phyloP scores from a whole-genome alignment of 1,140 invertebrate genomes.

The Drosophila truncata region DNA sequence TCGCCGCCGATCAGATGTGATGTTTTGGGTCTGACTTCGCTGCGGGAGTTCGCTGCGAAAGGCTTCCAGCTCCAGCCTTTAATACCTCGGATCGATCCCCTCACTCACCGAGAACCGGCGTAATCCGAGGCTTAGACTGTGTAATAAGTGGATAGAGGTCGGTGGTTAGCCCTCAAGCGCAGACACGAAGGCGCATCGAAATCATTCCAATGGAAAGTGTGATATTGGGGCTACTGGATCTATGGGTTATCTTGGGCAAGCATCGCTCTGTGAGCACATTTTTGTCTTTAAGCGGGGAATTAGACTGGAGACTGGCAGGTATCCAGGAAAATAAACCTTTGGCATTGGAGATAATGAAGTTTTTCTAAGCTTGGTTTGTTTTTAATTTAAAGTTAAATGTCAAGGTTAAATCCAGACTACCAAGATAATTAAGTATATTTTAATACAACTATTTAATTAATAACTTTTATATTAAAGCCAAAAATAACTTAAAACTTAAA shows the following conservation, averaged over 20 bases:
- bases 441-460: not conserved
- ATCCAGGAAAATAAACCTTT: too few species aligned
- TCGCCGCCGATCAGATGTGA: slow-evolving; percentile 60
- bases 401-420: not conserved
- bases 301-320: not conserved
- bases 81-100: not conserved
- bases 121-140: slow-evolving; percentile 57
- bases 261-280: slow-evolving; percentile 20
- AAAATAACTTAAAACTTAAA: too few species aligned
- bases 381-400: not conserved
- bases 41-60: slow-evolving; percentile 51
- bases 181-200: slow-evolving; percentile 39
- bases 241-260: slow-evolving; percentile 21
- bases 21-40: slow-evolving; percentile 49
- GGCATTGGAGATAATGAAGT: not conserved
- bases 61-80: slow-evolving; percentile 42
- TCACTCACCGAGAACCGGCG: slow-evolving; percentile 14
- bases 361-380: not conserved
- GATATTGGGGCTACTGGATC: slow-evolving; percentile 51
- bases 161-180: slow-evolving; percentile 51
- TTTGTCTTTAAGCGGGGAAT: slow-evolving; percentile 6
- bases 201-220: slow-evolving; percentile 38
- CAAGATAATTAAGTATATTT: not conserved
- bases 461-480: not conserved
- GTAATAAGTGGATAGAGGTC: slow-evolving; percentile 52